phyloP scores from a whole-genome alignment of 2,888 invertebrate species.

The Drosophila falleni region DNA sequence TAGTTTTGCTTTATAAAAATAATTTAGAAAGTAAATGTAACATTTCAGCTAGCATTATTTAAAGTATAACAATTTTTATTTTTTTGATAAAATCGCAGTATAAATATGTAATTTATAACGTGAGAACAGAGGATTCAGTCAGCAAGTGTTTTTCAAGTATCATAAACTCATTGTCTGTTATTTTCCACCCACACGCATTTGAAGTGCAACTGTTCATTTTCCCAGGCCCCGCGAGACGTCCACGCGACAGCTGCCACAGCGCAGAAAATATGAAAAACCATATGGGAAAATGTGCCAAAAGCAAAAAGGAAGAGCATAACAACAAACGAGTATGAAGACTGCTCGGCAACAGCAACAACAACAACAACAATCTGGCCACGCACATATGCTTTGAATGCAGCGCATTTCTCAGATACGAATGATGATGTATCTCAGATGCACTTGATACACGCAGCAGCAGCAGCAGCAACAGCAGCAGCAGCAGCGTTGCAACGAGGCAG shows the following conservation, averaged over 20 bases:
- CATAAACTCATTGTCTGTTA: not conserved
- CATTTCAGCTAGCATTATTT: too few species aligned
- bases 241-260: slow-evolving; percentile 71
- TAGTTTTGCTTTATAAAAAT: too few species aligned
- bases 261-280: slow-evolving; percentile 58
- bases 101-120: not conserved
- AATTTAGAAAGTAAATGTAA: too few species aligned
- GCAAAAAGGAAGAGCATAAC: slow-evolving; percentile 10
- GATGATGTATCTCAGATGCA: slow-evolving; percentile 48
- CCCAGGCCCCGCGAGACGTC: slow-evolving; percentile 46
- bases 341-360: slow-evolving; percentile 63
- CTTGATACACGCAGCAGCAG: slow-evolving; percentile 50
- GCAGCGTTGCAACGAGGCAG: slow-evolving; percentile 46
- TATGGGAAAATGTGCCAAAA: slow-evolving; percentile 77
- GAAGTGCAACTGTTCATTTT: slow-evolving; percentile 62
- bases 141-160: not conserved
- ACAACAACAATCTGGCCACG: slow-evolving; percentile 68
- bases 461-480: too few species aligned
- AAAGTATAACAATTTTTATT: not conserved
- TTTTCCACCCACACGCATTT: slow-evolving; percentile 24
- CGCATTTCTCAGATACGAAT: slow-evolving; percentile 31
- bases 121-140: not conserved
- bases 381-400: slow-evolving; percentile 57
- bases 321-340: slow-evolving; percentile 6
- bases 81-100: not conserved